phyloP scores from a whole-genome alignment of 2,797 vertebrate species.

The Argentina silus region DNA sequence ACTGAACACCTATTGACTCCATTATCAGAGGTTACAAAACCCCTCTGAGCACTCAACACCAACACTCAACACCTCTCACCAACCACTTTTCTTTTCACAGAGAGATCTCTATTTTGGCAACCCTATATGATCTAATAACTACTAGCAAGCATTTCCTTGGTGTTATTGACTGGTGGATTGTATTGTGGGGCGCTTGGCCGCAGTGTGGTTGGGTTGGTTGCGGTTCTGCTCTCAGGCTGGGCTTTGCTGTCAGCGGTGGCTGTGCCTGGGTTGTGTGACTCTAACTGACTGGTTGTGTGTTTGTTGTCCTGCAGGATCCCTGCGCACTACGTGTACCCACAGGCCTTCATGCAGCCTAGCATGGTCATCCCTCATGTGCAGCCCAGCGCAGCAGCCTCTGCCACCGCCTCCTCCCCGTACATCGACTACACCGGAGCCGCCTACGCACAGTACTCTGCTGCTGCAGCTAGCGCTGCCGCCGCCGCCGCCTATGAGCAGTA shows the following conservation, averaged over 20 bases:
- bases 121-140: constrained; percentile 91
- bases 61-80: constrained; percentile 12
- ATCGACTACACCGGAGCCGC: constrained; percentile 97
- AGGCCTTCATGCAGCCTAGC: constrained; percentile 97
- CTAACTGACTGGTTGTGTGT: constrained; percentile 32
- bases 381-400: constrained; percentile 81
- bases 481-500: constrained; percentile 94
- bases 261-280: neutral
- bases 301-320: constrained; percentile 90
- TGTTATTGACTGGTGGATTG: constrained; percentile 71
- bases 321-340: constrained; percentile 97
- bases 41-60: constrained; percentile 17
- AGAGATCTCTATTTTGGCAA: constrained; percentile 90
- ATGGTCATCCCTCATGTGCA: constrained; percentile 96
- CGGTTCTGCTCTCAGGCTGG: constrained; percentile 7
- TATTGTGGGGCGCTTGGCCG: constrained; percentile 64
- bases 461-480: constrained; percentile 80
- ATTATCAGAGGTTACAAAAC: constrained; percentile 15
- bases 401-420: constrained; percentile 90
- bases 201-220: constrained; percentile 58
- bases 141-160: constrained; percentile 80
- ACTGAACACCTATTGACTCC: neutral
- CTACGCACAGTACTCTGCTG: constrained; percentile 93
- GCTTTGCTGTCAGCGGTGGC: neutral
- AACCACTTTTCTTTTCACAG: constrained; percentile 49